Conservation (phyloP, 64 coral and sea anemone genomes). For the Anthopleura sola region DNA sequence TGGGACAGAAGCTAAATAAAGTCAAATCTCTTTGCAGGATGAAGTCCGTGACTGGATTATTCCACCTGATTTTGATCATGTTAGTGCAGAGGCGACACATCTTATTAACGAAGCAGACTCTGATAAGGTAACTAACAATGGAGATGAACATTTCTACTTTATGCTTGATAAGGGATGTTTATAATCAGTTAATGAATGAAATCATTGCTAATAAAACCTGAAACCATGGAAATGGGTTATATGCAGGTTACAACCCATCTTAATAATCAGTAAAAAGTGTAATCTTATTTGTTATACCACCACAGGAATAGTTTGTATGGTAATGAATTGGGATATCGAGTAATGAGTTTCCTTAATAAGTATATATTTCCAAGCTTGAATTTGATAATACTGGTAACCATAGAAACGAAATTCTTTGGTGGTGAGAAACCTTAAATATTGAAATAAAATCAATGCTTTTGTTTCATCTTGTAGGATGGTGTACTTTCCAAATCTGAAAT, state of each 20-base stretch:
- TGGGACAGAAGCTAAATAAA: too few relatives aligned
- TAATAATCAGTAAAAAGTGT: not conserved
- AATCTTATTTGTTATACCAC: too few relatives aligned
- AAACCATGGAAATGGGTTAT: not conserved
- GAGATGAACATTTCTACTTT: not conserved
- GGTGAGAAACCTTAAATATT: not conserved
- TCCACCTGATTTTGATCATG: slow-evolving; percentile 92
- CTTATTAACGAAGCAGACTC: slow-evolving; percentile 87
- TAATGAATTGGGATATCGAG: not conserved
- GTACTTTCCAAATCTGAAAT: slow-evolving; percentile 77
- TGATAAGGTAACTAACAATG: slow-evolving; percentile 51
- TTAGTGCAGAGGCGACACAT: slow-evolving; percentile 81
- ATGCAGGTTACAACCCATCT: not conserved
- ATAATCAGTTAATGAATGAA: not conserved
- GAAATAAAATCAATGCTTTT: not conserved
- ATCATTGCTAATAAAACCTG: not conserved
- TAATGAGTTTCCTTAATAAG: not conserved
- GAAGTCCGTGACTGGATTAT: slow-evolving; percentile 96
- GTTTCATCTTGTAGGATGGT: slow-evolving; percentile 46
- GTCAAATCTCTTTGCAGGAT: slow-evolving; percentile 46
- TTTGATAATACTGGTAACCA: not conserved
- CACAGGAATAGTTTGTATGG: not conserved
- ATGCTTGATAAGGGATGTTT: not conserved
- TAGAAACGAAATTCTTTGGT: not conserved
- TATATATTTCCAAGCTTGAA: not conserved